Conservation (phyloP, 2,113 vertebrate genomes). For the Helogale parvula region DNA sequence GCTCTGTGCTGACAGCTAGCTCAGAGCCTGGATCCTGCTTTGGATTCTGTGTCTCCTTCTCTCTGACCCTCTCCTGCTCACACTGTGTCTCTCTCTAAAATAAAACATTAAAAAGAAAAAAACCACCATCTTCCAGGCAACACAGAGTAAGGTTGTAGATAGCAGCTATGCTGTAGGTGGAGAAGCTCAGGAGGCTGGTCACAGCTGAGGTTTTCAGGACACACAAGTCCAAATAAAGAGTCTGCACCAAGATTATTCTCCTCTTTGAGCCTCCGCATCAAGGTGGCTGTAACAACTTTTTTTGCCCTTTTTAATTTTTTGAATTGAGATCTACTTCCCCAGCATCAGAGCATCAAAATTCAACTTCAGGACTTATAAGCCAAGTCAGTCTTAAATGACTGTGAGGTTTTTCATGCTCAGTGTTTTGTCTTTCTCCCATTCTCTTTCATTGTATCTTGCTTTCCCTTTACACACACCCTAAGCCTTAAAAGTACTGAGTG, state of each 20-base stretch:
- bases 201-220: slow-evolving; percentile 1
- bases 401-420: background rate
- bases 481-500: background rate
- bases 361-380: background rate
- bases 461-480: background rate
- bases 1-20: too few species aligned
- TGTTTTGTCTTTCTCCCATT: slow-evolving; percentile 3
- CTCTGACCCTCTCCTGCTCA: too few species aligned
- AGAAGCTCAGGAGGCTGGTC: background rate
- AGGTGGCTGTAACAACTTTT: background rate
- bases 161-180: background rate
- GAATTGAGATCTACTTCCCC: background rate
- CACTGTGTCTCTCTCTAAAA: too few species aligned
- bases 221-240: background rate
- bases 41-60: too few species aligned
- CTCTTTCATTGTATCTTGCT: slow-evolving; percentile 22
- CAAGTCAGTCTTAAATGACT: background rate
- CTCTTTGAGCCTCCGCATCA: background rate
- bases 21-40: too few species aligned
- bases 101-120: background rate
- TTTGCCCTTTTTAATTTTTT: background rate
- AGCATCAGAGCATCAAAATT: background rate
- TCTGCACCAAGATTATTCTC: background rate
- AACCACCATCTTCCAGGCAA: background rate
- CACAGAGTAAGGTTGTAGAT: background rate